A percentile compares a stretch with the other conserved stretches of the same genome.
Evolutionary conservation across 2,113 vertebrate species (phyloP).

Genomic region (Trochalopteron elliotii): DNA sequence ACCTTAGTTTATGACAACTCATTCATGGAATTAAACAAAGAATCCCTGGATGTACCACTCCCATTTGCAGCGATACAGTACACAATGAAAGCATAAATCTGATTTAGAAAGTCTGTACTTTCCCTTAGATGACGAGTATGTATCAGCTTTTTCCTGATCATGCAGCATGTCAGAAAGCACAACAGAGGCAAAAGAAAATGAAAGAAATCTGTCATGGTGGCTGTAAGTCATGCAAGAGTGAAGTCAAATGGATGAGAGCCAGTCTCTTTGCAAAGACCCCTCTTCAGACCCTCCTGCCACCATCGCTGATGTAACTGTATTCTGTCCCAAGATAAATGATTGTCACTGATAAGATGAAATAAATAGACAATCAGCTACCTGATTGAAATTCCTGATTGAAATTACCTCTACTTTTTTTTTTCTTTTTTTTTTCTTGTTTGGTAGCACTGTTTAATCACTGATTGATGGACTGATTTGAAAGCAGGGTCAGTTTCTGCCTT

Average conservation of each 20-base stretch:
- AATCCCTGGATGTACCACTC: neutral
- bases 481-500: conserved; percentile 33
- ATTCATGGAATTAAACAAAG: conserved; percentile 39
- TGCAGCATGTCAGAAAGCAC: conserved; percentile 23
- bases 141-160: conserved; percentile 6
- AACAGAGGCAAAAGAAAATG: neutral
- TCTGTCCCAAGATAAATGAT: conserved; percentile 29
- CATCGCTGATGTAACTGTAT: neutral
- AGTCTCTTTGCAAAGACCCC: conserved; percentile 35
- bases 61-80: neutral
- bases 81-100: conserved; percentile 49
- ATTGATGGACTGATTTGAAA: conserved; percentile 40
- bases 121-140: neutral
- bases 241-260: neutral
- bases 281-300: neutral
- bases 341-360: conserved; percentile 34
- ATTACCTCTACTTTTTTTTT: neutral
- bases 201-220: neutral
- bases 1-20: conserved; percentile 26
- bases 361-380: conserved; percentile 24
- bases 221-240: neutral
- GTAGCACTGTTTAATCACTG: conserved; percentile 26
- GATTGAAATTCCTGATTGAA: conserved; percentile 36
- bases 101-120: conserved; percentile 5
- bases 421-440: neutral